phyloP scores from a whole-genome alignment of 1,140 invertebrate genomes.

The Araneus ventricosus region DNA sequence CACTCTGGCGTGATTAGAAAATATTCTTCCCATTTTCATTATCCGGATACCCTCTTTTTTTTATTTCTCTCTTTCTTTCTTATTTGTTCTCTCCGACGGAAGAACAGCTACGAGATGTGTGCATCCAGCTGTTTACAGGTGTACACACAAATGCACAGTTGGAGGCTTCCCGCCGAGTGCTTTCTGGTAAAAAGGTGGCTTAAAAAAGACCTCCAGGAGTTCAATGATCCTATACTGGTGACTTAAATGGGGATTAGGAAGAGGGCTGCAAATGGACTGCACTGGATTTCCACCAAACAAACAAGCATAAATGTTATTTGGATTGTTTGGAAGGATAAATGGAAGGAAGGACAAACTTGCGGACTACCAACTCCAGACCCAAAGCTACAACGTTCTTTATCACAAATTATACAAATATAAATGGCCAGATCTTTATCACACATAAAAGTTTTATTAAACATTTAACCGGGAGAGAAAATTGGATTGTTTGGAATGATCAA shows the following conservation, averaged over 20 bases:
- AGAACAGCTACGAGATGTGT: slow-evolving; percentile 5
- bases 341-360: no score
- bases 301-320: no score
- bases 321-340: no score
- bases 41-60: background rate
- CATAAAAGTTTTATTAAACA: no score
- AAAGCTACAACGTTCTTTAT: no score
- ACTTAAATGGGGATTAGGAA: background rate
- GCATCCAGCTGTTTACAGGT: slow-evolving; percentile 47
- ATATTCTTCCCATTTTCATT: slow-evolving; percentile 23
- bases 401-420: no score
- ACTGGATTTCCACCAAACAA: background rate
- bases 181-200: background rate
- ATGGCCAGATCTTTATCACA: no score
- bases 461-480: no score
- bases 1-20: slow-evolving; percentile 28
- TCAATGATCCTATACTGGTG: background rate
- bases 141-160: slow-evolving; percentile 36
- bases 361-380: no score
- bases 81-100: background rate
- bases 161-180: background rate
- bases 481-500: no score
- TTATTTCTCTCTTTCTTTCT: background rate
- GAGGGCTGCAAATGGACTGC: background rate
- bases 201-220: background rate